phyloP scores from a whole-genome alignment of 1,140 invertebrate species.

The Melipona quadrifasciata region DNA sequence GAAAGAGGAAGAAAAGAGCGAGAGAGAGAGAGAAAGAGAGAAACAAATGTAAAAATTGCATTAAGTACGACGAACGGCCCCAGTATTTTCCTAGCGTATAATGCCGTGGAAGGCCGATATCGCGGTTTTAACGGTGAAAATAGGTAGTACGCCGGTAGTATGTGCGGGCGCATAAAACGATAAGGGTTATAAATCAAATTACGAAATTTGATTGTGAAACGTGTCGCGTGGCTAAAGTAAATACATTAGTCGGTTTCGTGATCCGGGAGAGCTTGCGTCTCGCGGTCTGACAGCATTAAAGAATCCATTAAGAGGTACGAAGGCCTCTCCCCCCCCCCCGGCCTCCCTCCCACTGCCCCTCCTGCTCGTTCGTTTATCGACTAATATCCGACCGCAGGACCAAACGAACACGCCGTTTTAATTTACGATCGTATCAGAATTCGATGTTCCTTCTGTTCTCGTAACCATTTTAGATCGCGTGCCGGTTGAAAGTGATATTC shows the following conservation, averaged over 20 bases:
- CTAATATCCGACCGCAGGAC: background rate
- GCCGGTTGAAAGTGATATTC: background rate
- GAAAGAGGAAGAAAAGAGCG: background rate
- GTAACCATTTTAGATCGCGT: background rate
- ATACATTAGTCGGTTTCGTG: constrained; percentile 36
- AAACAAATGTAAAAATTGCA: background rate
- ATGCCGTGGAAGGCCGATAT: background rate
- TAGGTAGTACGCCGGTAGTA: constrained; percentile 9
- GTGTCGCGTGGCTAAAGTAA: constrained; percentile 40
- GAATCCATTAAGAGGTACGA: constrained; percentile 38
- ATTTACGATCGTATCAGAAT: constrained; percentile 34
- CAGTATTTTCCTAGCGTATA: constrained; percentile 10
- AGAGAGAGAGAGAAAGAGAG: background rate
- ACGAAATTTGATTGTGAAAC: constrained; percentile 48
- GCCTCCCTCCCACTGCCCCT: too few relatives aligned
- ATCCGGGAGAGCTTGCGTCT: constrained; percentile 39
- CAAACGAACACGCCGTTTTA: constrained; percentile 24
- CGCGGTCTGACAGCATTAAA: constrained; percentile 36
- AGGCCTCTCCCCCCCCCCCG: background rate
- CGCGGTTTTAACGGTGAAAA: constrained; percentile 22
- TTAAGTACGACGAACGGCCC: background rate
- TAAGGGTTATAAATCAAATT: constrained; percentile 52
- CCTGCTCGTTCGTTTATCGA: background rate
- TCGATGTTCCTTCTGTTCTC: background rate
- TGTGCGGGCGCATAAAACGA: constrained; percentile 20